Conservation (phyloP, 2,797 vertebrate species). For the Taenioides sp. region DNA sequence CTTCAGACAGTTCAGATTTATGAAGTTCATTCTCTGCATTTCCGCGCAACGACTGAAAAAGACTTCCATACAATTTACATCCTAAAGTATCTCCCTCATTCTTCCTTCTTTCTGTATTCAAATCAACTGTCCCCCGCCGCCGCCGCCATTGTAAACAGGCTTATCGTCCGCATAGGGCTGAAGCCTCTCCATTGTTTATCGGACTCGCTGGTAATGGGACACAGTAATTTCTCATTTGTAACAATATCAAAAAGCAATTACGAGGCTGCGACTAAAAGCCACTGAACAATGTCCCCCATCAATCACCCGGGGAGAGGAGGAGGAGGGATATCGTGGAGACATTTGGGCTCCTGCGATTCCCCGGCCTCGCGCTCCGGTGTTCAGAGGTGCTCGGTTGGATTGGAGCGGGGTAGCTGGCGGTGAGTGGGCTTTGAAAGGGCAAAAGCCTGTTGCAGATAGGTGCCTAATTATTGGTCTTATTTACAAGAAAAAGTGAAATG, state of each 20-base stretch:
- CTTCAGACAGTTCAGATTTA: slow-evolving; percentile 1
- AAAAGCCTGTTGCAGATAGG: slow-evolving; percentile 41
- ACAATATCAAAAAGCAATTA: slow-evolving; percentile 82
- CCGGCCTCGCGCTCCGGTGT: slow-evolving; percentile 49
- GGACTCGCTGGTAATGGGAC: slow-evolving; percentile 66
- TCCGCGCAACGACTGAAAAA: slow-evolving; percentile 10
- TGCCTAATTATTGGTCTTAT: slow-evolving; percentile 55
- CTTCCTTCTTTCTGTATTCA: slow-evolving; percentile 17
- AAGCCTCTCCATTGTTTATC: slow-evolving; percentile 69
- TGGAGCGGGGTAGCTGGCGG: slow-evolving; percentile 36
- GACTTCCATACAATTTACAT: slow-evolving; percentile 19
- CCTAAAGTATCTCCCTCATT: slow-evolving; percentile 10
- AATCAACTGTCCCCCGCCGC: slow-evolving; percentile 16
- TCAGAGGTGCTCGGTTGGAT: slow-evolving; percentile 51
- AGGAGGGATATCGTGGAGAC: slow-evolving; percentile 26
- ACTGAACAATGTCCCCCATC: slow-evolving; percentile 75
- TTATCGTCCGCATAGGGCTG: slow-evolving; percentile 38
- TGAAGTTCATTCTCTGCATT: not conserved
- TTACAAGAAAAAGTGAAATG: slow-evolving; percentile 47
- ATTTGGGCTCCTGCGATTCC: slow-evolving; percentile 51
- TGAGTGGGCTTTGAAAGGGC: slow-evolving; percentile 51
- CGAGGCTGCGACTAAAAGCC: slow-evolving; percentile 73
- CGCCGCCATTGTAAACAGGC: slow-evolving; percentile 39
- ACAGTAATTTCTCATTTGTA: slow-evolving; percentile 78
- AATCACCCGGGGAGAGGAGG: slow-evolving; percentile 59